phyloP scores from a whole-genome alignment of 2,888 invertebrate genomes.

The Oxyteleia sp. region DNA sequence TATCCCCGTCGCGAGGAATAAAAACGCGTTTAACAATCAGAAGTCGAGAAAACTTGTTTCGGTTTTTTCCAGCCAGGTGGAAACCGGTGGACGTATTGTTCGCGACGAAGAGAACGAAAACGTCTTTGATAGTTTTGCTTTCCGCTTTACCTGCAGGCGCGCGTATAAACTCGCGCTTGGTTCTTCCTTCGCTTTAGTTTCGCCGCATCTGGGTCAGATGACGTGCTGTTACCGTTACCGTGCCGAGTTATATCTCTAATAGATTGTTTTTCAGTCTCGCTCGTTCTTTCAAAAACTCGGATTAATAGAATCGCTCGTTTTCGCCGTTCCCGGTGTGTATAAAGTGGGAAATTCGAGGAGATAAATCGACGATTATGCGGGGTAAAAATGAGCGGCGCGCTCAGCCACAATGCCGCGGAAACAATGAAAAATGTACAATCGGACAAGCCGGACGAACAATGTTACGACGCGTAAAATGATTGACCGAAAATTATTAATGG shows the following conservation, averaged over 20 bases:
- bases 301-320: constrained; percentile 33
- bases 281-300: constrained; percentile 13
- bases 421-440: too few species aligned
- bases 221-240: constrained; percentile 51
- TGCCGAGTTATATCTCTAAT: constrained; percentile 41
- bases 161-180: constrained; percentile 39
- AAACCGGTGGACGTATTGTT: constrained; percentile 25
- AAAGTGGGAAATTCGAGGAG: background rate
- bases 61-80: constrained; percentile 11
- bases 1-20: too few species aligned
- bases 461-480: too few species aligned
- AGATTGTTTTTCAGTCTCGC: constrained; percentile 31
- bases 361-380: too few species aligned
- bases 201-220: constrained; percentile 56
- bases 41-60: background rate
- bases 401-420: too few species aligned
- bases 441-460: too few species aligned
- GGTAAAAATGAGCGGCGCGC: too few species aligned
- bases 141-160: constrained; percentile 41
- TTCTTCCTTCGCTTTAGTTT: constrained; percentile 52
- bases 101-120: constrained; percentile 18
- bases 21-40: background rate
- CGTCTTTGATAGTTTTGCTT: constrained; percentile 46
- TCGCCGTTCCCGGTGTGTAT: constrained; percentile 22
- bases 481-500: too few species aligned